Evolutionary conservation across 1,140 invertebrate genomes (phyloP).

Genomic region (Danaus plexippus): DNA sequence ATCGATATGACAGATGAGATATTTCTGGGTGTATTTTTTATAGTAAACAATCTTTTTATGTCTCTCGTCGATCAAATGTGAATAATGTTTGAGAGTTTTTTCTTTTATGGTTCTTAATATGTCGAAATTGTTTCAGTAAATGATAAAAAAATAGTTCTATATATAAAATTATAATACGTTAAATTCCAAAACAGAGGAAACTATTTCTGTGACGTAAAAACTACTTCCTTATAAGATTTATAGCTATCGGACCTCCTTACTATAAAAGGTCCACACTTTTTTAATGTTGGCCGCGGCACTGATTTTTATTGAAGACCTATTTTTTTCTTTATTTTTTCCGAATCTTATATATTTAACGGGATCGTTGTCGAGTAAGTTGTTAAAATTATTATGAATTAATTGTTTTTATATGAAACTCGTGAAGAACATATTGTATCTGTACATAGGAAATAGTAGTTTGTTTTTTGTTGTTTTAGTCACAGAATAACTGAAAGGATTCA

Average conservation of each 20-base stretch:
- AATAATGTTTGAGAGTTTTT: not conserved
- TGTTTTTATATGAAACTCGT: not conserved
- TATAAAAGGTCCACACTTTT: constrained; percentile 40
- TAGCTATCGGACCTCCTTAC: constrained; percentile 41
- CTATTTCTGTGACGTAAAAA: constrained; percentile 65
- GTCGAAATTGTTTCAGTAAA: not conserved
- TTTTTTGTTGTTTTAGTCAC: too few relatives aligned
- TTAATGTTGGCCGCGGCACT: too few relatives aligned
- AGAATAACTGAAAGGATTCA: too few relatives aligned
- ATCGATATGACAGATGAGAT: constrained; percentile 10
- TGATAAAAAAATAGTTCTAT: not conserved
- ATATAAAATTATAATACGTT: constrained; percentile 19
- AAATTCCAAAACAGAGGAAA: constrained; percentile 60
- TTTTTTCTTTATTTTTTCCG: too few relatives aligned
- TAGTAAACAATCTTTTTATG: not conserved
- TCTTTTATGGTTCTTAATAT: not conserved
- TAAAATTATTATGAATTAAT: too few relatives aligned
- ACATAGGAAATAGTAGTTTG: too few relatives aligned
- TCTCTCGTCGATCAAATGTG: not conserved
- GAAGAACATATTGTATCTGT: not conserved
- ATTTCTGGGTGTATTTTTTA: not conserved
- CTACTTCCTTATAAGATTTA: constrained; percentile 64
- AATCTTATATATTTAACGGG: too few relatives aligned
- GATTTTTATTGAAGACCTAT: too few relatives aligned
- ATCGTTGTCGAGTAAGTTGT: too few relatives aligned